Base-by-base conservation (phyloP, 1,140 invertebrate species). In the Leptonema lineaticorne region DNA sequence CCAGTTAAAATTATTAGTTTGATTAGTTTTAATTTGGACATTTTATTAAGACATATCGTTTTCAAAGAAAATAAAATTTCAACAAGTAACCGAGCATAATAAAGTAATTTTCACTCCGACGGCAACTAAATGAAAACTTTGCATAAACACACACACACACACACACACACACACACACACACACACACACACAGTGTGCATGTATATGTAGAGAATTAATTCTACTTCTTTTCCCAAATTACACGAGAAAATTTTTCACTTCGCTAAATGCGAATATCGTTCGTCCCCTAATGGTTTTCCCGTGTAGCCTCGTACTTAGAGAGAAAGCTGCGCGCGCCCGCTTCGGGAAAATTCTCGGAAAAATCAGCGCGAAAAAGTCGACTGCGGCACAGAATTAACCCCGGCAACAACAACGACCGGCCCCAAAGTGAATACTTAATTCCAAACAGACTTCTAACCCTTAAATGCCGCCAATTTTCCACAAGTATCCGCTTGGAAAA, bases 391-490 rank as follows among this genome's bases (percentile, higher is more conserved):
- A 26, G 22, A 26, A 24, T 41, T 14, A 16, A 41, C n/a, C n/a
- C n/a, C 37, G 37, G 37, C 37, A 41, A 41, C n/a, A n/a, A n/a
- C n/a, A n/a, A n/a, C n/a, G n/a, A 41, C 37, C 37, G 37, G 11
- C 37, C 16, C 37, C 11, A 41, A 41, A 41, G 37, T 41, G 50
- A 53, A 53, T 22, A 24, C 50, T 53, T 53, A 53, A 53, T 53
- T 53, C 50, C 37, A 41, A n/a, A 53, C 50, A 20, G 22, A 53
- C 37, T 41, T 16, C 18, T 24, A 53, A 53, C 50, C 50, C 50
- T 53, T 53, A 53, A 53, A 53, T 53, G 50, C 50, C n/a, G 50
- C 22, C 50, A 20, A 53, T 53, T 53, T 53, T 20, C 50, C 50
- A 14, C 16, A 3, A 9, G n/a, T 24, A 24, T 48, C n/a, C n/a